These are phyloP conservation scores for Muschampia plurimacula DNA, from an alignment of 2,888 invertebrate species.

Conservation along the genomic window DNA sequence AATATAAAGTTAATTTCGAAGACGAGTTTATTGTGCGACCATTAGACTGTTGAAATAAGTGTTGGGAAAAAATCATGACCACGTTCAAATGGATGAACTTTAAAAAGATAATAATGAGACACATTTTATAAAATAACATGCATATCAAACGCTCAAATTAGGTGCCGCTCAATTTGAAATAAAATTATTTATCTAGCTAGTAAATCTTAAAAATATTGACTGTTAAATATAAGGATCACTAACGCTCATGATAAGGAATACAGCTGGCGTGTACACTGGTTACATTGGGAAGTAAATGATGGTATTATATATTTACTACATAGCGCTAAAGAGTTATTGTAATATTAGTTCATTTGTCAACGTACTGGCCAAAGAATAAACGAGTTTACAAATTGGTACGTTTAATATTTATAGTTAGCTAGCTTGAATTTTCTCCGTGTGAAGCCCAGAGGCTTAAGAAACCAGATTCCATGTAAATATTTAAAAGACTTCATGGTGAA, in stretches of 20 bases:
- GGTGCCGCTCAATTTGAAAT: background rate
- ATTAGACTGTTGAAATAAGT: too few relatives aligned
- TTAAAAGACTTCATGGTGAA: background rate
- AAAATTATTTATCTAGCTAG: background rate
- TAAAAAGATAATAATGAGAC: too few relatives aligned
- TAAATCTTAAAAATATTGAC: background rate
- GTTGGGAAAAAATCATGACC: too few relatives aligned
- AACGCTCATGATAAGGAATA: constrained; percentile 41
- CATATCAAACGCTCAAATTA: background rate
- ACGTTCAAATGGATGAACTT: too few relatives aligned
- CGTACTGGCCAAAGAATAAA: constrained; percentile 12
- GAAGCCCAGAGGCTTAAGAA: background rate
- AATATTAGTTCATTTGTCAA: constrained; percentile 7
- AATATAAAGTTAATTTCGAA: background rate
- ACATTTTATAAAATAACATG: too few relatives aligned
- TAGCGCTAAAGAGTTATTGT: constrained; percentile 34
- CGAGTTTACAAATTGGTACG: constrained; percentile 27
- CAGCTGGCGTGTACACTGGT: constrained; percentile 37
- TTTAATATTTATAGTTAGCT: constrained; percentile 26
- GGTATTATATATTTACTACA: constrained; percentile 50
- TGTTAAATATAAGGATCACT: constrained; percentile 20
- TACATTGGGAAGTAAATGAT: constrained; percentile 65
- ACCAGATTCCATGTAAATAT: background rate
- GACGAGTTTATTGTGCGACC: too few relatives aligned
- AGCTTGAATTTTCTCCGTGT: constrained; percentile 26